Evolutionary conservation across 2,888 invertebrate genomes (phyloP).

Genomic region (Lasioglossum vierecki): DNA sequence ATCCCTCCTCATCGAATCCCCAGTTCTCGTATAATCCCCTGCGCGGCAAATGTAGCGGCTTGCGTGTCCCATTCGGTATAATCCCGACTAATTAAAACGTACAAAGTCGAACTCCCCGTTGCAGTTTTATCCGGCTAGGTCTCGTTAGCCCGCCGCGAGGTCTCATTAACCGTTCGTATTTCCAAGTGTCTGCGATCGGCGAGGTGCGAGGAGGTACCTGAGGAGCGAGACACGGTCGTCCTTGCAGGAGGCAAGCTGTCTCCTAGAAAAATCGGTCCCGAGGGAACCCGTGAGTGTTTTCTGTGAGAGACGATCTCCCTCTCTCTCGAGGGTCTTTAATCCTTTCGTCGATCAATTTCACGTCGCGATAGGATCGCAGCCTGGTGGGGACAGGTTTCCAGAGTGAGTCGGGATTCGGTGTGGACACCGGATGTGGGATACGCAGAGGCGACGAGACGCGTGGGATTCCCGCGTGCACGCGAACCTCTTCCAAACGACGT

Average conservation of each 20-base stretch:
- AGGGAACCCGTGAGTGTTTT: background rate
- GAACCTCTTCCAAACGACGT: conserved; percentile 20
- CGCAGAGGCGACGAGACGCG: conserved; percentile 75
- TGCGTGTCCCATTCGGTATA: background rate
- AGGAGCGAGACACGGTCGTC: background rate
- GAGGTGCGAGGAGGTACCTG: background rate
- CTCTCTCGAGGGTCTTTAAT: background rate
- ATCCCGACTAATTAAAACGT: background rate
- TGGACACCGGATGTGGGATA: conserved; percentile 78
- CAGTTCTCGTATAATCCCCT: background rate
- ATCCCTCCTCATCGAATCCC: background rate
- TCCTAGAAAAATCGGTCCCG: background rate
- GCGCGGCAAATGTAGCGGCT: background rate
- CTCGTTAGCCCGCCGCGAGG: conserved; percentile 1
- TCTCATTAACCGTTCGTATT: background rate
- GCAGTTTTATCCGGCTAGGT: background rate
- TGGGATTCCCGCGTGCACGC: conserved; percentile 72
- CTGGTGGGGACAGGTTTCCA: conserved; percentile 67
- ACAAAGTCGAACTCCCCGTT: background rate
- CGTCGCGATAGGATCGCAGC: background rate
- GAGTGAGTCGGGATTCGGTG: conserved; percentile 49
- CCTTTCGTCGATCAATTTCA: conserved; percentile 3
- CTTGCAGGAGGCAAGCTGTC: background rate
- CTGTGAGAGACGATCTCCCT: background rate
- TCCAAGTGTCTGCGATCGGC: background rate